These are phyloP conservation scores for Cryptoblepharus egeriae DNA, from an alignment of 2,797 vertebrate species.

Conservation along the genomic window DNA sequence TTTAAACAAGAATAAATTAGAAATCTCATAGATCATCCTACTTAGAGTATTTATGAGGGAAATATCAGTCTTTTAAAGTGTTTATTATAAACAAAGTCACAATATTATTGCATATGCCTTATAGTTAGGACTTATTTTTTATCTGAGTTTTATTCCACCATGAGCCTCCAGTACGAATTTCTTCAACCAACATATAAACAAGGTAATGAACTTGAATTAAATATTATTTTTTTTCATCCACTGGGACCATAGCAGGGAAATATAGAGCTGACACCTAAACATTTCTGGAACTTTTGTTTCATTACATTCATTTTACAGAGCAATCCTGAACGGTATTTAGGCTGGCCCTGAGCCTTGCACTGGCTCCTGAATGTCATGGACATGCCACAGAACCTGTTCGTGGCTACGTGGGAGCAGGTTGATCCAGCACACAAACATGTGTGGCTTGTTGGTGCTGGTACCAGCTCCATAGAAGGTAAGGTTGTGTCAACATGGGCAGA, in stretches of 20 bases:
- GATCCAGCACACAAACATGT: too few species aligned
- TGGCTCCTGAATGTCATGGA: too few species aligned
- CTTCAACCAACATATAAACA: conserved; percentile 75
- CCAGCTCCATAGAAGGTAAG: too few species aligned
- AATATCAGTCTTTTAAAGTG: conserved; percentile 82
- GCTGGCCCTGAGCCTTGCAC: too few species aligned
- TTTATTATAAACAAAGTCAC: conserved; percentile 82
- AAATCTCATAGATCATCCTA: conserved; percentile 99
- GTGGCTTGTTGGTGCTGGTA: too few species aligned
- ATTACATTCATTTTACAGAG: conserved; percentile 12
- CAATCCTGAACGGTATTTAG: too few species aligned
- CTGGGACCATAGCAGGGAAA: conserved; percentile 55
- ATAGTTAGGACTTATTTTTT: conserved; percentile 56
- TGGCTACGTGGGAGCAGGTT: too few species aligned
- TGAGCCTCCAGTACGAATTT: conserved; percentile 52
- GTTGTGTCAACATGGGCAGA: too few species aligned
- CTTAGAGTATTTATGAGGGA: conserved; percentile 84
- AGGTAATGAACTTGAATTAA: conserved; percentile 70
- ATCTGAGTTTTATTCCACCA: conserved; percentile 66
- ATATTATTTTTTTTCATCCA: conserved; percentile 58
- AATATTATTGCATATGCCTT: conserved; percentile 65
- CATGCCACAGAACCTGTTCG: too few species aligned
- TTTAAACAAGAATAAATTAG: conserved; percentile 99
- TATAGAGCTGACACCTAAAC: conserved; percentile 57
- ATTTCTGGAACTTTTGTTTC: conserved; percentile 60